phyloP scores from a whole-genome alignment of 2,888 invertebrate species.

The Oscheius onirici region DNA sequence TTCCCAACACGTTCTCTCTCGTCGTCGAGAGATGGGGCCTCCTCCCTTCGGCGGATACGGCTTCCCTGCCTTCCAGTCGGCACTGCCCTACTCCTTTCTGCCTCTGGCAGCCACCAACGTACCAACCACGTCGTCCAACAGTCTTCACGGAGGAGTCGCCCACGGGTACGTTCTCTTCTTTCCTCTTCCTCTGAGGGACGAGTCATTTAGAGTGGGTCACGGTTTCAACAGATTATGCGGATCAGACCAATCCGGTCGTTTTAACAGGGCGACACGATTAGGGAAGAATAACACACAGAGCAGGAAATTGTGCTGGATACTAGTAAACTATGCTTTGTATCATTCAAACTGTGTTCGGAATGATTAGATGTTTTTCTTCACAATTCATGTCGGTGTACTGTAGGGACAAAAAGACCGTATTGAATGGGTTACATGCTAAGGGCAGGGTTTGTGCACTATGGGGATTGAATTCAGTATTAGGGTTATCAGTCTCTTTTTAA shows the following conservation, averaged over 20 bases:
- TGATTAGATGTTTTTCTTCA: no score
- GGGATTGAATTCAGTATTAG: no score
- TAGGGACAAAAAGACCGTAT: no score
- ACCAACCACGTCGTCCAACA: constrained; percentile 4
- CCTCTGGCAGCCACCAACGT: constrained; percentile 18
- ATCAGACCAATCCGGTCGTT: background rate
- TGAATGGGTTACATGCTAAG: no score
- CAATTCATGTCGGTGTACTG: no score
- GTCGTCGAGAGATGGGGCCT: constrained; percentile 19
- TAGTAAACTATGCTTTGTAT: no score
- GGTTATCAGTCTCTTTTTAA: no score
- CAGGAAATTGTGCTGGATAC: no score
- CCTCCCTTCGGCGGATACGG: constrained; percentile 24
- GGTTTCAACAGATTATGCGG: background rate
- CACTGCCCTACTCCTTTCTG: constrained; percentile 12
- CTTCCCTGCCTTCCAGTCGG: constrained; percentile 31
- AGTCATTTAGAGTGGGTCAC: no score
- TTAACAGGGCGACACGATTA: background rate
- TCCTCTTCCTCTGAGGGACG: no score
- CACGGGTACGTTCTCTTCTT: constrained; percentile 22
- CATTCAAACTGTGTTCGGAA: no score
- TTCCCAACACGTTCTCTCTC: constrained; percentile 4
- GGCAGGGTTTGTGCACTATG: no score
- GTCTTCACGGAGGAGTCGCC: constrained; percentile 22
- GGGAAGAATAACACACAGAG: background rate